phyloP scores from a whole-genome alignment of 2,888 invertebrate species.

The Andrena hattorfiana region DNA sequence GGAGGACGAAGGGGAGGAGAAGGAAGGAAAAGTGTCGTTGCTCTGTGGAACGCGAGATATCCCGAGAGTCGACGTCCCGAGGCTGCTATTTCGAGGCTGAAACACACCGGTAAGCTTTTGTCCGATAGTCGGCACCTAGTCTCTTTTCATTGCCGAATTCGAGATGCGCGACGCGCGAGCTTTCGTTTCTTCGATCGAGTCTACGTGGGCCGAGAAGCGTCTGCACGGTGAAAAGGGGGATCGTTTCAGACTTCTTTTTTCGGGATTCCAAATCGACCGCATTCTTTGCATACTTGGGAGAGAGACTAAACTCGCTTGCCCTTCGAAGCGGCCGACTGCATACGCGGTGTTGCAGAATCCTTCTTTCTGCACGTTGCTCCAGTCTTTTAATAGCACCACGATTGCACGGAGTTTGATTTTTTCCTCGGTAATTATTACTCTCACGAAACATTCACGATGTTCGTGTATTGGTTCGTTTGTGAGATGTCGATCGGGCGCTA shows the following conservation, averaged over 20 bases:
- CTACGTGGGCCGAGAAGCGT: background rate
- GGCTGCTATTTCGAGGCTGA: constrained; percentile 79
- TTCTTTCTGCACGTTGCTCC: background rate
- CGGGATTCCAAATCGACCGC: constrained; percentile 24
- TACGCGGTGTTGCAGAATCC: background rate
- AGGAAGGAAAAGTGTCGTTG: constrained; percentile 63
- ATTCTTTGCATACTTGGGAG: constrained; percentile 4
- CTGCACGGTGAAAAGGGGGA: constrained; percentile 16
- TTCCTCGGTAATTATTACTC: background rate
- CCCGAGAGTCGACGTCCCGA: constrained; percentile 67
- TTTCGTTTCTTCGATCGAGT: constrained; percentile 1
- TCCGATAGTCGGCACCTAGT: constrained; percentile 27
- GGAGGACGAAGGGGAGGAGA: constrained; percentile 39
- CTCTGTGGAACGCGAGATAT: constrained; percentile 58
- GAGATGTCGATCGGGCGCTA: no score
- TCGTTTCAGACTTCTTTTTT: constrained; percentile 26
- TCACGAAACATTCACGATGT: background rate
- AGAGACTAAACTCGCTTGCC: background rate
- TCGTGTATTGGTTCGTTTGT: no score
- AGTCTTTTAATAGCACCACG: background rate
- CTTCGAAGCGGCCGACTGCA: background rate
- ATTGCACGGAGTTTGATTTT: background rate
- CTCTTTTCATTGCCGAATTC: constrained; percentile 38
- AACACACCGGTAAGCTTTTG: constrained; percentile 70
- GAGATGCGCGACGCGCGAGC: constrained; percentile 35